Evolutionary conservation across 2,888 invertebrate species (phyloP).

Genomic region (Panopea generosa): DNA sequence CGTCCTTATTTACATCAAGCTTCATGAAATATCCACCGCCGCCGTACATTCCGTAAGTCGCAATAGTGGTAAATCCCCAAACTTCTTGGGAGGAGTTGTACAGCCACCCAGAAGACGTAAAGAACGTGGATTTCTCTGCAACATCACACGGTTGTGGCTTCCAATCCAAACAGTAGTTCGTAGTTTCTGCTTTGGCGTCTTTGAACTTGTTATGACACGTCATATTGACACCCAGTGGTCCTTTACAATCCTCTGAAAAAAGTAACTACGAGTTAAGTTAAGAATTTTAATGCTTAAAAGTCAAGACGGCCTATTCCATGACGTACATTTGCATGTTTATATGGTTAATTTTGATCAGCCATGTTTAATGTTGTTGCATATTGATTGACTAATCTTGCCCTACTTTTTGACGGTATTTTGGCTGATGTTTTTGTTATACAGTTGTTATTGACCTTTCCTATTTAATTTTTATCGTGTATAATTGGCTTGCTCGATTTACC

Average conservation of each 20-base stretch:
- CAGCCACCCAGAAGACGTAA: slow-evolving; percentile 53
- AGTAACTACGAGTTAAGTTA: not conserved
- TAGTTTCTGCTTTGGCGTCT: slow-evolving; percentile 20
- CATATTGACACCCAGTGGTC: slow-evolving; percentile 29
- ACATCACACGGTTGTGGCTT: slow-evolving; percentile 32
- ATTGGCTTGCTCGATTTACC: no score
- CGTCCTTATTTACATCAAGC: slow-evolving; percentile 59
- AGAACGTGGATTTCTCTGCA: slow-evolving; percentile 45
- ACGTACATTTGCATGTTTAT: no score
- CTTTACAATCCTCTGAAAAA: slow-evolving; percentile 43
- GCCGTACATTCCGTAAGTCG: slow-evolving; percentile 42
- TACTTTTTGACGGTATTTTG: no score
- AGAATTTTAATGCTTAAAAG: not conserved
- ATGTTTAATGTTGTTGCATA: no score
- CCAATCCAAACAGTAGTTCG: slow-evolving; percentile 51
- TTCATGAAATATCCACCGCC: slow-evolving; percentile 65
- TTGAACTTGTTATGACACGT: slow-evolving; percentile 42
- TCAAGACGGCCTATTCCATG: not conserved
- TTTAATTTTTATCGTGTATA: no score
- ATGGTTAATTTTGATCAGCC: no score
- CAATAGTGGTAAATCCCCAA: slow-evolving; percentile 56
- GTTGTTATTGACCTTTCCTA: no score
- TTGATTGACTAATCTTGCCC: no score
- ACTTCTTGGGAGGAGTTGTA: slow-evolving; percentile 45
- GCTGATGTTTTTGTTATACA: no score